phyloP scores from a whole-genome alignment of 1,140 invertebrate genomes.

The Pogonomyrmex californicus region DNA sequence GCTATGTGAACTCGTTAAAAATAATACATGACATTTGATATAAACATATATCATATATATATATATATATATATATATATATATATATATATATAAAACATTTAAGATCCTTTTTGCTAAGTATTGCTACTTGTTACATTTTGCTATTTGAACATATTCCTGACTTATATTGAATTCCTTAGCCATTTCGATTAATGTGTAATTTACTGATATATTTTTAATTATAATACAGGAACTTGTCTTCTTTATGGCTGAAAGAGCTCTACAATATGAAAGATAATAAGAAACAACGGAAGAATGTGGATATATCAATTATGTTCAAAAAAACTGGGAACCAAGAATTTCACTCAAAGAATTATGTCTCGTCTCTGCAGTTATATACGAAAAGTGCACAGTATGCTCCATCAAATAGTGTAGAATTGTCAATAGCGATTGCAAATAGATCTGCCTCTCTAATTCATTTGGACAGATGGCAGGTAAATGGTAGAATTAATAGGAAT shows the following conservation, averaged over 20 bases:
- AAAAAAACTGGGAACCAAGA: slow-evolving; percentile 81
- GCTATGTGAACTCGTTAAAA: too few relatives aligned
- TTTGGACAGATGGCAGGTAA: slow-evolving; percentile 81
- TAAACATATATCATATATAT: too few relatives aligned
- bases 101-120: too few relatives aligned
- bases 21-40: too few relatives aligned
- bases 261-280: slow-evolving; percentile 61
- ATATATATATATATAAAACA: too few relatives aligned
- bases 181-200: slow-evolving; percentile 23
- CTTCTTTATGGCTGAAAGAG: slow-evolving; percentile 76
- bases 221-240: slow-evolving; percentile 69
- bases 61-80: too few relatives aligned
- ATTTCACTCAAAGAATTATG: slow-evolving; percentile 83
- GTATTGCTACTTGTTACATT: too few relatives aligned
- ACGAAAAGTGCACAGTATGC: slow-evolving; percentile 83
- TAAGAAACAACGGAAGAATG: slow-evolving; percentile 66
- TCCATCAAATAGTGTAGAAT: slow-evolving; percentile 78
- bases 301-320: slow-evolving; percentile 74
- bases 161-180: too few relatives aligned
- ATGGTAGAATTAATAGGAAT: not conserved
- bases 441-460: slow-evolving; percentile 85
- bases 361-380: slow-evolving; percentile 80
- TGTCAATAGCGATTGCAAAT: slow-evolving; percentile 84
- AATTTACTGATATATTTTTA: not conserved
- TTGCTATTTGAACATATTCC: too few relatives aligned